Percentiles rank a stretch among this genome's conserved stretches.
These are phyloP conservation scores for Acanthiza pusilla DNA, from an alignment of 2,797 vertebrate species.

Conservation along the genomic window DNA sequence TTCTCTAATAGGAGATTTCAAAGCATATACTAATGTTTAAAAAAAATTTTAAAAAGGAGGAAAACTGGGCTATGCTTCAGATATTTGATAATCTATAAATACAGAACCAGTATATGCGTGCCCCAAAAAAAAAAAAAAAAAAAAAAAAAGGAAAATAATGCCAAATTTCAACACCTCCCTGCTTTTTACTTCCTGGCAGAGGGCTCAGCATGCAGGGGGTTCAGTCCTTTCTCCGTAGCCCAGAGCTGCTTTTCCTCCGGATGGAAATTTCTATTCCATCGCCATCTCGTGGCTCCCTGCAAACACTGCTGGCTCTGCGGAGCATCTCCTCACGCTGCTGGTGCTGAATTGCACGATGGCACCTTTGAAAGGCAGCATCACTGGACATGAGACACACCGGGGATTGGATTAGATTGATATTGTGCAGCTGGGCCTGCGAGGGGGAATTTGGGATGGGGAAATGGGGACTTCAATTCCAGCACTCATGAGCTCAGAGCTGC, in stretches of 20 bases:
- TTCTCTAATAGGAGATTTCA: not conserved
- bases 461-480: fast-evolving
- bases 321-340: not conserved
- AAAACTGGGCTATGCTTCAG: not conserved
- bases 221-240: not conserved
- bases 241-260: not conserved
- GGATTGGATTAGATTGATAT: not conserved
- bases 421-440: fast-evolving
- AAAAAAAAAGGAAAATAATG: not conserved
- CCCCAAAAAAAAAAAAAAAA: no score
- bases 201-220: not conserved
- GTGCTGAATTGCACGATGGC: not conserved
- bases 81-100: not conserved
- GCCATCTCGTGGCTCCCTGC: constrained; percentile 62
- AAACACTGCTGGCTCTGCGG: not conserved
- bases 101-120: not conserved
- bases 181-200: not conserved
- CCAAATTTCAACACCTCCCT: not conserved
- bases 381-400: not conserved
- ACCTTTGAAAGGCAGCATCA: not conserved
- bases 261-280: constrained; percentile 61
- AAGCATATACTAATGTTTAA: not conserved
- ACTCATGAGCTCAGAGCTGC: fast-evolving
- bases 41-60: no score
- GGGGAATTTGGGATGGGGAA: not conserved